Conservation (phyloP, 2,797 vertebrate genomes). For the Halcyon badia region DNA sequence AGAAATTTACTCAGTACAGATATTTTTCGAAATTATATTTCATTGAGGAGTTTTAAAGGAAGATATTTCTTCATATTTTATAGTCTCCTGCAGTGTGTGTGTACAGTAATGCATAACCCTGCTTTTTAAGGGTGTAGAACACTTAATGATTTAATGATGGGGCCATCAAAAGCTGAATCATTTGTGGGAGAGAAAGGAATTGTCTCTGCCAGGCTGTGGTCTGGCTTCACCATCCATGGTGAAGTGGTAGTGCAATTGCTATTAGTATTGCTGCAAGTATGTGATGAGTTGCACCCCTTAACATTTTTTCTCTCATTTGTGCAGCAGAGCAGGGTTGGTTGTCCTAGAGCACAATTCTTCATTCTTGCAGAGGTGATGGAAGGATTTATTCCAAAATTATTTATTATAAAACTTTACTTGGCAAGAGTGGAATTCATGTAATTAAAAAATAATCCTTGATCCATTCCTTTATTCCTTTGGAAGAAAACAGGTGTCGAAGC, state of each 20-base stretch:
- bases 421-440: not conserved
- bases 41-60: not conserved
- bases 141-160: not conserved
- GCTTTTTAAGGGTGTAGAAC: not conserved
- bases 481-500: slow-evolving; percentile 16
- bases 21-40: not conserved
- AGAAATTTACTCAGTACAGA: not conserved
- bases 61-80: not conserved
- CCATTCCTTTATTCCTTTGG: not conserved
- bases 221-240: not conserved
- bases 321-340: not conserved
- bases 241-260: not conserved
- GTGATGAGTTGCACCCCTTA: not conserved
- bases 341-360: not conserved
- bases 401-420: not conserved
- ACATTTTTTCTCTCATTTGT: not conserved
- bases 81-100: not conserved
- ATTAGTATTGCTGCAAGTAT: not conserved
- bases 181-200: not conserved
- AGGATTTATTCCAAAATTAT: not conserved
- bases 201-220: not conserved
- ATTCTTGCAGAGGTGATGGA: not conserved
- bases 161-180: not conserved
- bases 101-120: not conserved
- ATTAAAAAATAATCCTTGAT: slow-evolving; percentile 44